Percentiles rank a stretch among this genome's conserved stretches.
Evolutionary conservation across 2,888 invertebrate species (phyloP).

Genomic region (Drosophila anomelani): DNA sequence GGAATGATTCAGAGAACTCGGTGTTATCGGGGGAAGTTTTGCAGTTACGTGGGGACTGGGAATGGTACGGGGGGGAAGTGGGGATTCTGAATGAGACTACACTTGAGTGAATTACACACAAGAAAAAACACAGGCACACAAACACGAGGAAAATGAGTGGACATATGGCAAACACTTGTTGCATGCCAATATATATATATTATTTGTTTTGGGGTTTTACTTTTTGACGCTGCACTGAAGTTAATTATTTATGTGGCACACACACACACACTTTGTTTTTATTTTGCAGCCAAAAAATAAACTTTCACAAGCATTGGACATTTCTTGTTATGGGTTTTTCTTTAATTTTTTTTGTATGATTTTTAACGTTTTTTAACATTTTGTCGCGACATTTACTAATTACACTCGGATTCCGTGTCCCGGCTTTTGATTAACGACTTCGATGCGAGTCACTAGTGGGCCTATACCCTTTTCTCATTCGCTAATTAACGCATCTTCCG

Average conservation of each 20-base stretch:
- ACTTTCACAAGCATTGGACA: constrained; percentile 67
- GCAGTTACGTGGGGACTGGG: constrained; percentile 11
- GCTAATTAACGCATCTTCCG: constrained; percentile 55
- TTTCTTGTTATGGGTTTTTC: constrained; percentile 32
- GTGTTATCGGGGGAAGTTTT: constrained; percentile 29
- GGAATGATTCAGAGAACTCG: constrained; percentile 54
- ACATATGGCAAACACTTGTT: constrained; percentile 76
- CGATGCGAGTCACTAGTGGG: constrained; percentile 34
- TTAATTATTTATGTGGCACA: constrained; percentile 71
- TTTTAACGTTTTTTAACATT: constrained; percentile 23
- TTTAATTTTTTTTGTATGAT: background rate
- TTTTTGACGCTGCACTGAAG: constrained; percentile 41
- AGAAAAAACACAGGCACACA: constrained; percentile 18
- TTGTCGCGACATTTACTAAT: constrained; percentile 55
- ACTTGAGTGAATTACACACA: constrained; percentile 51
- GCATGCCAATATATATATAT: constrained; percentile 50
- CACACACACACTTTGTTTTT: background rate
- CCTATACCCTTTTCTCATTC: constrained; percentile 28
- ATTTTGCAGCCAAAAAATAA: constrained; percentile 42
- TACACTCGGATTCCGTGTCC: constrained; percentile 25
- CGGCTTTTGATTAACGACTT: constrained; percentile 57
- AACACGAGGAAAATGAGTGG: constrained; percentile 7
- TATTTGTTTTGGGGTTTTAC: constrained; percentile 35
- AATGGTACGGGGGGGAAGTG: background rate
- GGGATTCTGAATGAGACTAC: constrained; percentile 2